Evolutionary conservation across 2,888 invertebrate genomes (phyloP).

Genomic region (Arctia plantaginis): DNA sequence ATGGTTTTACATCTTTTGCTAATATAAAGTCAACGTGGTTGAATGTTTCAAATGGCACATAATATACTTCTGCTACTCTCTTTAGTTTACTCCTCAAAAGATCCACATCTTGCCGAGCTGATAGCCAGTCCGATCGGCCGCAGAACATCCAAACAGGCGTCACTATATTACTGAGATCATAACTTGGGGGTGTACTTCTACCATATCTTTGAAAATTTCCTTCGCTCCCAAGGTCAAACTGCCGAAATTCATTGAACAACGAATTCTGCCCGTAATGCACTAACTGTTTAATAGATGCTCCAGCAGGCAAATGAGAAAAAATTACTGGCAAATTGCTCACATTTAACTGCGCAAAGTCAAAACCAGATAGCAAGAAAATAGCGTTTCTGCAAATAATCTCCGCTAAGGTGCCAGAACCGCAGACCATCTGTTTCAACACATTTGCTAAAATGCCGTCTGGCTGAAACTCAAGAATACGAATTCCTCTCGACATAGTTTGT

Average conservation of each 20-base stretch:
- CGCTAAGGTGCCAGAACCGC: constrained; percentile 1
- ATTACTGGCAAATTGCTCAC: constrained; percentile 85
- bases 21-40: constrained; percentile 12
- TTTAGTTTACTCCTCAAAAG: background rate
- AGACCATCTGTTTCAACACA: constrained; percentile 6
- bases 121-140: background rate
- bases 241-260: constrained; percentile 63
- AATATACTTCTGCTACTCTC: constrained; percentile 2
- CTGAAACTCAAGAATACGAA: background rate
- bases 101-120: background rate
- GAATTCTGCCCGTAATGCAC: constrained; percentile 85
- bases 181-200: background rate
- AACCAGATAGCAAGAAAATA: constrained; percentile 86
- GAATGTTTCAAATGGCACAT: constrained; percentile 7
- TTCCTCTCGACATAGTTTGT: background rate
- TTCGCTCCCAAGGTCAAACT: constrained; percentile 55
- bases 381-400: constrained; percentile 7
- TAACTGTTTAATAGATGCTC: constrained; percentile 83
- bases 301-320: constrained; percentile 84
- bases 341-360: constrained; percentile 85
- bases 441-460: background rate
- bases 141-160: constrained; percentile 5
- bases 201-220: constrained; percentile 4
- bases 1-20: constrained; percentile 13
- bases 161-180: background rate